These are phyloP conservation scores for Dromaius novaehollandiae DNA, from an alignment of 2,113 vertebrate genomes.

Conservation along the genomic window DNA sequence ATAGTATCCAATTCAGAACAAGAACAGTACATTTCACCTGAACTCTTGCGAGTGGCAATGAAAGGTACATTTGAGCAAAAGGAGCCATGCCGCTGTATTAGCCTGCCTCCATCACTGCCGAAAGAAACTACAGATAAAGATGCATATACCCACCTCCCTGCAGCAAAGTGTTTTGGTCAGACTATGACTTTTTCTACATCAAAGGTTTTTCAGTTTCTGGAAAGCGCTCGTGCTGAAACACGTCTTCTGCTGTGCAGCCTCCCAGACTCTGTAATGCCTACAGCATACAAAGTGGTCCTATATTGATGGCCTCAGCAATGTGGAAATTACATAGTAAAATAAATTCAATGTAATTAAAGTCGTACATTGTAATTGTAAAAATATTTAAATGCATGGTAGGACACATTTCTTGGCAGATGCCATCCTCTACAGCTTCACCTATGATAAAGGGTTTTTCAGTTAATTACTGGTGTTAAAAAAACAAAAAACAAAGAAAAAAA, in stretches of 20 bases:
- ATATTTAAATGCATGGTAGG: background rate
- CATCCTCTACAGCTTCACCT: background rate
- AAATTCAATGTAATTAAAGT: background rate
- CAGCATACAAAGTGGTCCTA: background rate
- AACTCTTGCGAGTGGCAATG: background rate
- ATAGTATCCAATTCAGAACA: background rate
- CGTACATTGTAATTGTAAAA: background rate
- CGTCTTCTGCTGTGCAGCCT: background rate
- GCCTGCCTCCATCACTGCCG: background rate
- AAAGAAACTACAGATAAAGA: background rate
- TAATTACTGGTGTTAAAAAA: background rate
- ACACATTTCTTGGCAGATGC: background rate
- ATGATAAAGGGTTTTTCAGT: background rate
- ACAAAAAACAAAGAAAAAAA: background rate
- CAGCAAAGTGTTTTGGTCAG: background rate
- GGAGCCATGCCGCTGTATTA: background rate
- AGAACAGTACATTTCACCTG: background rate
- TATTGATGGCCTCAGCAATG: background rate
- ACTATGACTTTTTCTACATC: background rate
- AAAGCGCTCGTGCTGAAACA: background rate
- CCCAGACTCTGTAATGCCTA: background rate
- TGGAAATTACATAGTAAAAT: background rate
- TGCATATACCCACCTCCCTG: fast-evolving
- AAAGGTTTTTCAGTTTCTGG: background rate
- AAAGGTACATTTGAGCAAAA: background rate